A percentile compares a stretch with the other conserved stretches of the same genome.
phyloP scores from a whole-genome alignment of 2,797 vertebrate species.

The Leptodactylus fallax region DNA sequence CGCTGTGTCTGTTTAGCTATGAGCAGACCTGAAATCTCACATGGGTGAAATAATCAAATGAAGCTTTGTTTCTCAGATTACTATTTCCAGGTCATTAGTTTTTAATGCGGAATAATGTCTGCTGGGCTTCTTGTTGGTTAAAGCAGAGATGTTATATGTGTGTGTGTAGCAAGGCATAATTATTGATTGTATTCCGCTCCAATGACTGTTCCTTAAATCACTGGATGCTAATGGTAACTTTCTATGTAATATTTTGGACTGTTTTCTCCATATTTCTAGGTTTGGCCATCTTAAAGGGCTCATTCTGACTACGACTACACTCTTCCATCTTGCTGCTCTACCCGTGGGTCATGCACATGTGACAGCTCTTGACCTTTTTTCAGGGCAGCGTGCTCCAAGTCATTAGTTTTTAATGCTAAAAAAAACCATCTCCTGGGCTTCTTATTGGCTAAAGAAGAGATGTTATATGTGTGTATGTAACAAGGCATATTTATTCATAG shows the following conservation, averaged over 20 bases:
- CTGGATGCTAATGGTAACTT: not conserved
- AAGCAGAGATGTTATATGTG: conserved; percentile 28
- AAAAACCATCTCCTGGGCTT: conserved; percentile 41
- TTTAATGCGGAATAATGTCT: conserved; percentile 57
- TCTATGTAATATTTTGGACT: not conserved
- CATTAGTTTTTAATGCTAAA: conserved; percentile 59
- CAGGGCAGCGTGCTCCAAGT: not conserved
- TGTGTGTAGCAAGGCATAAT: conserved; percentile 13
- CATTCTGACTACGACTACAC: too few relatives aligned
- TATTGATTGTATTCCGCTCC: conserved; percentile 33
- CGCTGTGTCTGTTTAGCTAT: not conserved
- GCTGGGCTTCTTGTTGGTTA: conserved; percentile 41
- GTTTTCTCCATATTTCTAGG: not conserved
- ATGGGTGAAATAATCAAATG: conserved; percentile 42
- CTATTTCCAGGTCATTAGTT: conserved; percentile 59
- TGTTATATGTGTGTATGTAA: conserved; percentile 13
- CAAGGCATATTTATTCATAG: conserved; percentile 17
- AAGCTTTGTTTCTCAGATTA: conserved; percentile 52
- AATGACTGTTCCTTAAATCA: conserved; percentile 24
- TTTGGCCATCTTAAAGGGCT: not conserved
- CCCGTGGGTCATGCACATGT: too few relatives aligned
- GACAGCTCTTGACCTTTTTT: too few relatives aligned
- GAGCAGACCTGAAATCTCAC: conserved; percentile 19
- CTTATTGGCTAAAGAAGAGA: conserved; percentile 43
- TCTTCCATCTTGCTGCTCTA: too few relatives aligned